Evolutionary conservation across 2,888 invertebrate species (phyloP).

Genomic region (Emesis furor): DNA sequence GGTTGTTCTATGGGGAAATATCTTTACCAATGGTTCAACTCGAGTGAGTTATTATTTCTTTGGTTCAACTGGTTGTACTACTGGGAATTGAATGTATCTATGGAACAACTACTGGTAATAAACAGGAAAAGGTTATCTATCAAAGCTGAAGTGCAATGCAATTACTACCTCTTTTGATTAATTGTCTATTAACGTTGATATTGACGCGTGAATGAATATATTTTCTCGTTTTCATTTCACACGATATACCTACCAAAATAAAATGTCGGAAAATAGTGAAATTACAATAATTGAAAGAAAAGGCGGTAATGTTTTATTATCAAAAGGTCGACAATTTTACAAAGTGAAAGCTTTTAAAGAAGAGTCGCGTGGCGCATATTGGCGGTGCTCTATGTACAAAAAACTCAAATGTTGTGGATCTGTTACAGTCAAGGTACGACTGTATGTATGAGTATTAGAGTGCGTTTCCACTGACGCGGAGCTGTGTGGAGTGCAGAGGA

Average conservation of each 20-base stretch:
- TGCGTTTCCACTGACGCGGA: conserved; percentile 8
- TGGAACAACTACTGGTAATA: too few relatives aligned
- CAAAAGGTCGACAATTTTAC: conserved; percentile 18
- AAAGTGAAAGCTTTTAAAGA: background rate
- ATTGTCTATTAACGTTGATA: background rate
- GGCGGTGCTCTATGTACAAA: background rate
- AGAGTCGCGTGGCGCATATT: too few relatives aligned
- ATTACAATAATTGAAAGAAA: background rate
- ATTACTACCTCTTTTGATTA: background rate
- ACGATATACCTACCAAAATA: background rate
- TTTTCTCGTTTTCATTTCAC: background rate
- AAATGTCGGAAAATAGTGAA: conserved; percentile 3
- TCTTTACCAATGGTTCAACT: background rate
- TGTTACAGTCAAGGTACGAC: conserved; percentile 31
- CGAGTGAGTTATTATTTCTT: background rate
- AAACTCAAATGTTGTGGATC: conserved; percentile 4
- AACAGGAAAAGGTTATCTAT: background rate
- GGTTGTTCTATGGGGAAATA: too few relatives aligned
- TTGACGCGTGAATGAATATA: background rate
- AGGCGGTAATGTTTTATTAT: conserved; percentile 9
- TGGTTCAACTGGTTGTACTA: background rate
- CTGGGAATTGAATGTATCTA: background rate
- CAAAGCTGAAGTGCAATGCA: background rate
- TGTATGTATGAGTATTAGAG: conserved; percentile 36
- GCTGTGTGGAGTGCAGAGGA: conserved; percentile 21